These are phyloP conservation scores for Meles meles DNA, from an alignment of 2,113 vertebrate species.

Conservation along the genomic window DNA sequence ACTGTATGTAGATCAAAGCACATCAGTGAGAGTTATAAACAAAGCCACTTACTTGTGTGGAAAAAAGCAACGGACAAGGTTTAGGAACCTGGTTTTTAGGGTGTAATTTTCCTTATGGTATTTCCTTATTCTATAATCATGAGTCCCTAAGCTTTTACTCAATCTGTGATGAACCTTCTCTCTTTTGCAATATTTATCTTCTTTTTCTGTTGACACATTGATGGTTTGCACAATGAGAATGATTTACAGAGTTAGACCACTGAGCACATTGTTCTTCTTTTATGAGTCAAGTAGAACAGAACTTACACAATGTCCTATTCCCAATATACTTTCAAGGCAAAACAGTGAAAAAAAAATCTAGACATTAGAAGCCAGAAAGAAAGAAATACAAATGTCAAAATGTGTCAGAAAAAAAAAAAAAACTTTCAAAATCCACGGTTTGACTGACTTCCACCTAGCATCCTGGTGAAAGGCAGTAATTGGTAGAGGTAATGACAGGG, in stretches of 20 bases:
- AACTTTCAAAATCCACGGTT: not conserved
- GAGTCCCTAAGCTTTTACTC: constrained; percentile 30
- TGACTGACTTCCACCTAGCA: not conserved
- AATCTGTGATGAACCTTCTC: not conserved
- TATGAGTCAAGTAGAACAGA: not conserved
- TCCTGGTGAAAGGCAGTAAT: not conserved
- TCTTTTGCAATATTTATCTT: constrained; percentile 51
- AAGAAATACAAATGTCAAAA: not conserved
- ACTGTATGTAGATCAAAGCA: not conserved
- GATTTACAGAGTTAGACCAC: constrained; percentile 22
- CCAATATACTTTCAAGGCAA: not conserved
- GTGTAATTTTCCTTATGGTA: constrained; percentile 46
- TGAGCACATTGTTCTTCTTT: not conserved
- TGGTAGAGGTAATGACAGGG: not conserved
- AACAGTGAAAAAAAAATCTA: not conserved
- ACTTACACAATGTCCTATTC: not conserved
- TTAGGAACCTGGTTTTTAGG: constrained; percentile 9
- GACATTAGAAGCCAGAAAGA: not conserved
- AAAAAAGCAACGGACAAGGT: not conserved
- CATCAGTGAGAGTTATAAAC: not conserved
- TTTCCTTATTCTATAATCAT: constrained; percentile 12
- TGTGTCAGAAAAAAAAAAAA: not conserved
- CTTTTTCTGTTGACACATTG: not conserved
- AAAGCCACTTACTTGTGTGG: constrained; percentile 1
- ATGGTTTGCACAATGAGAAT: constrained; percentile 1